These are phyloP conservation scores for Nomada fabriciana DNA, from an alignment of 2,888 invertebrate species.

Conservation along the genomic window DNA sequence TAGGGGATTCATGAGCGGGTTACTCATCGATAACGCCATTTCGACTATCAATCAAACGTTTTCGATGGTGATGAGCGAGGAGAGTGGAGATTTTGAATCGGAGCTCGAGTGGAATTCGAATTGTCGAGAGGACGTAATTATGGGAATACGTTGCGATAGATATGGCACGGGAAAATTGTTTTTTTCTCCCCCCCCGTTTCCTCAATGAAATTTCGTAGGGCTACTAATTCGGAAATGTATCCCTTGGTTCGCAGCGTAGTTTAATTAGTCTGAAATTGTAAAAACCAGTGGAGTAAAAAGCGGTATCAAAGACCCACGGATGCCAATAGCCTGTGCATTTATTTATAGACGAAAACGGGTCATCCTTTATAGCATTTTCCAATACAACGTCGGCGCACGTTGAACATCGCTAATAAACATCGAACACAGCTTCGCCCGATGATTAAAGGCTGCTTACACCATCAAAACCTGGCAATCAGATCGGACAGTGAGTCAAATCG, in stretches of 20 bases:
- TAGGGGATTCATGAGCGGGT: neutral
- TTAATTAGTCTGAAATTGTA: neutral
- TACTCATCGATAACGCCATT: neutral
- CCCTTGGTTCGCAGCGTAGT: neutral
- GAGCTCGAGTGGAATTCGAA: neutral
- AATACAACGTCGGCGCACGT: neutral
- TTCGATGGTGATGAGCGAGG: neutral
- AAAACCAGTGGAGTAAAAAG: neutral
- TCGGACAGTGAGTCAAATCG: neutral
- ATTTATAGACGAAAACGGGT: constrained; percentile 24
- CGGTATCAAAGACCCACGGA: neutral
- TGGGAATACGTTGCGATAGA: neutral
- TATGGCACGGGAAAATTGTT: neutral
- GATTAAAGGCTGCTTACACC: neutral
- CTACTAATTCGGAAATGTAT: neutral
- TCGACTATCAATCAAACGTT: constrained; percentile 17
- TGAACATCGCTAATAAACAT: neutral
- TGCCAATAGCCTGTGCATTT: neutral
- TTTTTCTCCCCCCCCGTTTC: neutral
- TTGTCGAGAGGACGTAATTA: neutral
- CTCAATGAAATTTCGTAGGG: neutral
- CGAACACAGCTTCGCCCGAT: neutral
- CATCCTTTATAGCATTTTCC: constrained; percentile 13
- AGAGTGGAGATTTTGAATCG: neutral
- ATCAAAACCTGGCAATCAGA: neutral